Evolutionary conservation across 2,797 vertebrate species (phyloP), one percentile per base, ranked within the genome.

Genomic region (Rallus crepitans): DNA sequence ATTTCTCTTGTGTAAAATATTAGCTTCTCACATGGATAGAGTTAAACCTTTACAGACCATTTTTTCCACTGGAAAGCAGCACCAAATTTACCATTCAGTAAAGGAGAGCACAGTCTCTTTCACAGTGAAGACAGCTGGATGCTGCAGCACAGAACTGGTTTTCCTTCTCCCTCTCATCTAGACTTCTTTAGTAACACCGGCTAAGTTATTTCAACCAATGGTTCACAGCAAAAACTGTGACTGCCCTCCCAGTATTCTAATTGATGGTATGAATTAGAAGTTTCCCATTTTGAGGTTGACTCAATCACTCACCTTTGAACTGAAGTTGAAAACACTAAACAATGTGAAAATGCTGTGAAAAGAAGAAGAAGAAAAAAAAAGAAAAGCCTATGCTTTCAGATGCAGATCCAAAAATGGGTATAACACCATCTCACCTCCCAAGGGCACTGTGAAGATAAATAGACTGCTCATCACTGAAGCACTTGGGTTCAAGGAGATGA

Each of bases 371-470:
- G 3, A 30, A 33, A 14, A 27, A 15, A 9, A 12, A 37, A 16
- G 19, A 15, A 8, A 39, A 3, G 30, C n/a, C 12, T 33, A 0
- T 61, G 13, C 1, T 79, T 23, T 94, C 50, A 63, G 3, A 6
- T 0, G 0, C 6, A 59, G 35, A 59, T 52, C 14, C 23, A 47
- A n/a, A 88, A 92, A 63, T 12, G 2, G 0, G 5, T 60, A 9
- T 33, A 50, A 30, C 31, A 89, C 7, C 8, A 3, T 53, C 45
- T 57, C 5, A 12, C 6, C 11, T 75, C n/a, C 37, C 45, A 81
- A 39, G 21, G 9, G 8, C 35, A 48, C 13, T 33, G 48, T 30
- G 63, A 75, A 31, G 19, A 53, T 42, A 82, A 83, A 89, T 15
- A 6, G 9, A 52, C 5, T 2, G 0, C 13, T 66, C 35, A 55